Evolutionary conservation across 64 coral and sea anemone genomes (phyloP), one percentile per base, ranked within the genome.

Genomic region (Astreopora myriophthalma): DNA sequence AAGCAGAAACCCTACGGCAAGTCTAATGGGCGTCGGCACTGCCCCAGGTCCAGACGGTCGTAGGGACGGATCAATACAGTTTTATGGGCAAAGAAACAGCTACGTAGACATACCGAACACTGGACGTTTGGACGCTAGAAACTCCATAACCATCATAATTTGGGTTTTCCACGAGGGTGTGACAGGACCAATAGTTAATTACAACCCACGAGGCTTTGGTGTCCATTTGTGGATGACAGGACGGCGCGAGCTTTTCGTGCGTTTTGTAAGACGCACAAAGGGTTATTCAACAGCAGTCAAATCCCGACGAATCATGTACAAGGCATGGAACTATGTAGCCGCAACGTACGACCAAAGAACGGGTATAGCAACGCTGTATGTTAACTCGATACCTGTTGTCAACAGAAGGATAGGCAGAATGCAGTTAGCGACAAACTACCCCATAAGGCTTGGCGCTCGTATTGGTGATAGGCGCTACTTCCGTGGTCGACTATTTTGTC

Each of bases 241-340:
- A 48, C 80, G 48, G 27, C 68, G 90, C 1, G 67, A 37, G 27
- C 32, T 92, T 27, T 85, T 92, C 46, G 90, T 57, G 5, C 80
- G 90, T 6, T 92, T 92, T 42, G 90, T 67, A 7, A 75, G 20
- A 20, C 90, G 90, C 12, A 58, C 52, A 39, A 26, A 52, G 16
- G 31, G 24, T 48, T 85, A 76, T 48, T 60, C 90, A 26, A 40
- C 20, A 40, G 29, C 90, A 13, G 37, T 92, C 33, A 75, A 44
- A 29, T 75, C 63, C 6, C 16, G 85, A 44, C 66, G 80, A 16
- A 80, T 92, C 9, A 76, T 79, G 19, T 92, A 86, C 25, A 64
- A 52, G 24, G 94, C 94, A 5, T 96, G 94, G 94, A 96, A 93
- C 61, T 92, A 89, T 40, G 94, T 96, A 2, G 94, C 90, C 42